These are phyloP conservation scores for Coelinius sp. DNA, from an alignment of 2,888 invertebrate genomes.

Conservation along the genomic window DNA sequence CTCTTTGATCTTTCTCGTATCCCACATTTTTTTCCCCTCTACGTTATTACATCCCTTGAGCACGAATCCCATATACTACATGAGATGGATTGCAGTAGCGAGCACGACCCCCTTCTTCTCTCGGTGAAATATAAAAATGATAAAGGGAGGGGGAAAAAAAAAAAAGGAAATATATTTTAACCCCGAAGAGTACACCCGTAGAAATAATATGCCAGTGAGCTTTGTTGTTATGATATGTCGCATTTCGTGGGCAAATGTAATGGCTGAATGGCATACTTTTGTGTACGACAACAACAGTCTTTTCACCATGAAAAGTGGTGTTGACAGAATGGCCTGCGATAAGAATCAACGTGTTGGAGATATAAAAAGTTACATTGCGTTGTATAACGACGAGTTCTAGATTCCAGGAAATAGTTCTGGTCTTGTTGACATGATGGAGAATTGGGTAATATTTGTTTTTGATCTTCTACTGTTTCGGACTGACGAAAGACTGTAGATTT, in stretches of 20 bases:
- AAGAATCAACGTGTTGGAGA: background rate
- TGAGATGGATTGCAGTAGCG: slow-evolving; percentile 20
- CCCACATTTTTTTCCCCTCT: background rate
- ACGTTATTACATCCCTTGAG: slow-evolving; percentile 18
- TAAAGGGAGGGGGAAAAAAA: background rate
- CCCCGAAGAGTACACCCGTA: background rate
- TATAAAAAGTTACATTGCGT: background rate
- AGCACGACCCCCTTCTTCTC: background rate
- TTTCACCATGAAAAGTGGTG: background rate
- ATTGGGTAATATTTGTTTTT: too few species aligned
- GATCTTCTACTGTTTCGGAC: too few species aligned
- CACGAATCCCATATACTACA: slow-evolving; percentile 19
- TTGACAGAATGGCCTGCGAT: background rate
- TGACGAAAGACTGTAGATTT: too few species aligned
- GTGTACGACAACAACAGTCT: background rate
- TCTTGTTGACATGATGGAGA: too few species aligned
- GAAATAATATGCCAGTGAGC: background rate
- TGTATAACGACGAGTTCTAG: too few species aligned
- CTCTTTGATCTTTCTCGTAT: slow-evolving; percentile 18
- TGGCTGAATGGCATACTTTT: slow-evolving; percentile 10
- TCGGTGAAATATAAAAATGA: slow-evolving; percentile 5
- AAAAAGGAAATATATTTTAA: background rate
- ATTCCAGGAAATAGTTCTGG: too few species aligned
- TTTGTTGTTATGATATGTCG: background rate
- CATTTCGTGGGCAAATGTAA: slow-evolving; percentile 13